Evolutionary conservation across 2,113 vertebrate species (phyloP).

Genomic region (Vireo altiloquus): DNA sequence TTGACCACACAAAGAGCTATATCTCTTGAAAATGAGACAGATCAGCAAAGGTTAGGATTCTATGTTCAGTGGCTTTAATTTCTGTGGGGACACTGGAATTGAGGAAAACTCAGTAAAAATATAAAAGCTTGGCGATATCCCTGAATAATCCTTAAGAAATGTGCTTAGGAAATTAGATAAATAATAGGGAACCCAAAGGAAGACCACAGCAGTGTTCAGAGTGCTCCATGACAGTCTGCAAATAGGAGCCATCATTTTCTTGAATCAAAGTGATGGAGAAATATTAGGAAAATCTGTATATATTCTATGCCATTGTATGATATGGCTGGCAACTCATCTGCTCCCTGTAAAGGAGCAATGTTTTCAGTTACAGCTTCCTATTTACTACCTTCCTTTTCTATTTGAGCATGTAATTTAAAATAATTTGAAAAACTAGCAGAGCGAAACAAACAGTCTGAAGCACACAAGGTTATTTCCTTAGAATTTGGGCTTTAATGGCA

Average conservation of each 20-base stretch:
- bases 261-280: not conserved
- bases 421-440: not conserved
- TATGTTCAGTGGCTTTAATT: not conserved
- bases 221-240: not conserved
- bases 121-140: not conserved
- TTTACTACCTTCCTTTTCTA: not conserved
- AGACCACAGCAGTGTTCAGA: not conserved
- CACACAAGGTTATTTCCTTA: not conserved
- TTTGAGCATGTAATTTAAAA: conserved; percentile 36
- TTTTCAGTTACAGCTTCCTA: conserved; percentile 9
- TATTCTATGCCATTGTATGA: not conserved
- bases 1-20: not conserved
- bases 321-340: not conserved
- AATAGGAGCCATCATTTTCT: not conserved
- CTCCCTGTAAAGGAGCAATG: not conserved
- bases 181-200: not conserved
- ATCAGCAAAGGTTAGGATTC: not conserved
- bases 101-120: not conserved
- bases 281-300: not conserved
- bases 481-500: not conserved
- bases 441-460: not conserved
- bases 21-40: not conserved
- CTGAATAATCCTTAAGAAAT: not conserved
- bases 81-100: not conserved
- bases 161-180: not conserved